Base-by-base conservation (phyloP, 2,113 vertebrate genomes). In the Oreocharis arfaki region DNA sequence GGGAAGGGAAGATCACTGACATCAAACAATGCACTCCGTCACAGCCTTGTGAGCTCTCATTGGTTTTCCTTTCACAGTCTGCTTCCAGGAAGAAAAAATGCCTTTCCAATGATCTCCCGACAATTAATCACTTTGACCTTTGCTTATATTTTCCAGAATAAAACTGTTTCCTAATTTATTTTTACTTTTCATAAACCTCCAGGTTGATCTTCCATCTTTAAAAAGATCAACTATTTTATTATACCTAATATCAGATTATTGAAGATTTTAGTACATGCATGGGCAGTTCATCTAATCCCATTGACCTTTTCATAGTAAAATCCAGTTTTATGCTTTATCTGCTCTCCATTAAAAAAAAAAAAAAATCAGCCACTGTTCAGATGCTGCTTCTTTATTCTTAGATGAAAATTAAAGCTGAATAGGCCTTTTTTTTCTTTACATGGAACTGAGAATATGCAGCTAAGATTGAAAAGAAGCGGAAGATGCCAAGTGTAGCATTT, bases 291-390 rank as follows among this genome's bases (percentile, higher is more conserved):
- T 35, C 67, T 96, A 96, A 97, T 97, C 90, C 52, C 79, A 94
- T 84, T 96, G 97, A 94, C 95, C 89, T 95, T 95, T 93, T 20
- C 67, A 47, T 95, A 97, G 90, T 93, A 95, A 97, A 97, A 96
- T 82, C 83, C 75, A 87, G 70, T 94, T 96, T 92, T 52, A 84
- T 53, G 59, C 32, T 89, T 96, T 88, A 93, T 84, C 86, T 82
- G 46, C 21, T 74, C 28, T 90, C 60, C 30, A 28, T 61, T 87
- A 3, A 32, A 68, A 46, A 32, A 39, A 52, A 49, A 23, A 35
- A 14, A 15, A 46, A 63, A 59, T 5, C 28, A 73, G 24, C 16
- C 2, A 0, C 60, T 93, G 35, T 59, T 94, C 69, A 63, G 61
- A 88, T 61, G 27, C 42, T 67, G 19, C 12, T 56, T 79, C 35